phyloP scores from a whole-genome alignment of 2,888 invertebrate genomes.

The Nephrotoma guestfalica region DNA sequence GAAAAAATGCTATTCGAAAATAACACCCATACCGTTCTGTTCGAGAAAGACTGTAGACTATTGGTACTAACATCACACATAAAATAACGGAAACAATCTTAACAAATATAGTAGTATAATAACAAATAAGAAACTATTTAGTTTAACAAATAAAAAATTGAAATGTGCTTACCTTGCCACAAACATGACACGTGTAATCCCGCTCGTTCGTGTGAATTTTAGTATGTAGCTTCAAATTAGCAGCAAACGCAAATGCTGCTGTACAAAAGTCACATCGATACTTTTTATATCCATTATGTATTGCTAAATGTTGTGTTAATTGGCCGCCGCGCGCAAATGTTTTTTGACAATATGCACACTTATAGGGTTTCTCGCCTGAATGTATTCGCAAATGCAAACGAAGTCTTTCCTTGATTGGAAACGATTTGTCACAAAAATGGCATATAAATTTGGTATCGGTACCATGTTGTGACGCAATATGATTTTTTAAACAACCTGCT shows the following conservation, averaged over 20 bases:
- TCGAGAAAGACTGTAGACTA: no score
- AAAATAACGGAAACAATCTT: no score
- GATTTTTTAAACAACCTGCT: slow-evolving; percentile 47
- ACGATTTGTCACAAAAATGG: slow-evolving; percentile 58
- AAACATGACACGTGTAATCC: slow-evolving; percentile 65
- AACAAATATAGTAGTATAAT: no score
- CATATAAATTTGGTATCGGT: slow-evolving; percentile 43
- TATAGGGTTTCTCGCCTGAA: slow-evolving; percentile 53
- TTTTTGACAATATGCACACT: slow-evolving; percentile 46
- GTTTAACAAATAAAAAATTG: not conserved
- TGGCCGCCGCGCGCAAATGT: slow-evolving; percentile 60
- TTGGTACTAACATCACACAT: no score
- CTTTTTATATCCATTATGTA: slow-evolving; percentile 57
- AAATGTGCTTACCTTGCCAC: slow-evolving; percentile 41
- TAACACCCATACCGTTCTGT: no score
- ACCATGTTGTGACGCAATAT: slow-evolving; percentile 32
- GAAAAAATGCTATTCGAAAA: no score
- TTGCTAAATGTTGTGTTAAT: slow-evolving; percentile 50
- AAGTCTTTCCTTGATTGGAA: slow-evolving; percentile 60
- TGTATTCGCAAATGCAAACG: slow-evolving; percentile 59
- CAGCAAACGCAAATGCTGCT: slow-evolving; percentile 51
- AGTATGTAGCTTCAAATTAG: slow-evolving; percentile 45
- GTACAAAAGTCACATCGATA: slow-evolving; percentile 57
- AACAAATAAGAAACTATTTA: no score
- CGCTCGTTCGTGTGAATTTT: slow-evolving; percentile 58